Base-by-base conservation (phyloP, 2,797 vertebrate species). In the Salmo trutta region DNA sequence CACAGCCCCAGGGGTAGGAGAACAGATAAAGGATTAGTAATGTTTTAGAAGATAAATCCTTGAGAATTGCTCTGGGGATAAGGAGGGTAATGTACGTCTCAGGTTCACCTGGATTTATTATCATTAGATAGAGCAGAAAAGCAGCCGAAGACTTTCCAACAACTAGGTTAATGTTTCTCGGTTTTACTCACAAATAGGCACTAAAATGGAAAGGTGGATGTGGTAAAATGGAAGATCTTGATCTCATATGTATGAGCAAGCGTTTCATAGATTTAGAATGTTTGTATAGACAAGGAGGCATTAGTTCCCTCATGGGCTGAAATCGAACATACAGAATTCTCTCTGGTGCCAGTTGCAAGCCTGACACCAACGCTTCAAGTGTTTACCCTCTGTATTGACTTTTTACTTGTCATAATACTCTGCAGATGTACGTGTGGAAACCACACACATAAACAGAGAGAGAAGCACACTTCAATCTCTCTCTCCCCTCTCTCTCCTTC, bases 361-460 rank as follows among this genome's bases (percentile, higher is more conserved):
- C 75, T 86, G 82, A 83, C 87, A 74, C 83, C 77, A 71, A 84
- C 82, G 78, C 83, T 75, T 79, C 77, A 82, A 78, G 67, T 89
- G 88, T 89, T 91, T 91, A 87, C 83, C 74, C 76, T n/a, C 77
- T 83, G 77, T 88, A 81, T 86, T 88, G 85, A 88, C 86, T 85
- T 86, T 81, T 89, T 82, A 79, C 41, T 47, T 14, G 12, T 21
- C 14, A 47, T 86, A 73, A 78, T 73, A 65, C 36, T 84, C 76
- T 85, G 82, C 82, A 83, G 79, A 87, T 72, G 86, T 79, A 79
- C 69, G 17, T 10, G 64, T 66, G 47, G 79, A 80, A 88, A 86
- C 85, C 82, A 85, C 81, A 71, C 81, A 29, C 74, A 84, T 71
- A 82, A 80, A 83, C 8, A 52, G 17, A 41, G 17, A 36, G 36